phyloP scores from a whole-genome alignment of 2,888 invertebrate genomes.

The Aleiodes alternator region DNA sequence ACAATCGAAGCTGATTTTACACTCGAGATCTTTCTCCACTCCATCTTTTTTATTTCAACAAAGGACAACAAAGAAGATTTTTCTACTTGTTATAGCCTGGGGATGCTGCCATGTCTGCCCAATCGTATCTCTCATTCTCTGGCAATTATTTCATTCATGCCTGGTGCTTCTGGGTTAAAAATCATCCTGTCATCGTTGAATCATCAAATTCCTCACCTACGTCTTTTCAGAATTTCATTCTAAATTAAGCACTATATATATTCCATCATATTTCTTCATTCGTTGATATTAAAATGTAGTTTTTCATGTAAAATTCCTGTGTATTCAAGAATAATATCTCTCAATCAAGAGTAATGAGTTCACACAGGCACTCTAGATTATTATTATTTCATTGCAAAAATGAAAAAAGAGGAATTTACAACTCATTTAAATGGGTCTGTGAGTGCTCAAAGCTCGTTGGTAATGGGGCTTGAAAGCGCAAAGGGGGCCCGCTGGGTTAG shows the following conservation, averaged over 20 bases:
- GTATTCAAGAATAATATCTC: too few relatives aligned
- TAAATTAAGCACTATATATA: slow-evolving; percentile 48
- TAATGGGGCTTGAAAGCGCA: slow-evolving; percentile 71
- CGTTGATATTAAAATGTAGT: neutral
- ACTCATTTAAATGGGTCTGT: slow-evolving; percentile 49
- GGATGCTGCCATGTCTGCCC: slow-evolving; percentile 25
- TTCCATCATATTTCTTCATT: slow-evolving; percentile 31
- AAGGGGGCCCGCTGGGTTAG: slow-evolving; percentile 50
- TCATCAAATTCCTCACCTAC: slow-evolving; percentile 53
- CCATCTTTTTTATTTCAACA: slow-evolving; percentile 51
- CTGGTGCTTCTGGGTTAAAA: slow-evolving; percentile 45
- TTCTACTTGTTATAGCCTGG: slow-evolving; percentile 37
- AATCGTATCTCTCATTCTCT: slow-evolving; percentile 39
- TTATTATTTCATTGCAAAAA: slow-evolving; percentile 7
- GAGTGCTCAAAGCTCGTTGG: slow-evolving; percentile 66
- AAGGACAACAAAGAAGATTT: slow-evolving; percentile 40
- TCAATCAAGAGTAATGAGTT: slow-evolving; percentile 33
- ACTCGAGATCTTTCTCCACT: slow-evolving; percentile 45
- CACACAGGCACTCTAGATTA: slow-evolving; percentile 37
- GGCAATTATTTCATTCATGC: slow-evolving; percentile 55
- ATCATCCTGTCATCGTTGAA: slow-evolving; percentile 52
- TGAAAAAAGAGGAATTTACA: slow-evolving; percentile 37
- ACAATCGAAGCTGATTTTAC: slow-evolving; percentile 54
- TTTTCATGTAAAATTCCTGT: too few relatives aligned
- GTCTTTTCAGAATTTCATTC: slow-evolving; percentile 51